Conservation (phyloP, 1,140 invertebrate genomes). For the Maconellicoccus hirsutus region DNA sequence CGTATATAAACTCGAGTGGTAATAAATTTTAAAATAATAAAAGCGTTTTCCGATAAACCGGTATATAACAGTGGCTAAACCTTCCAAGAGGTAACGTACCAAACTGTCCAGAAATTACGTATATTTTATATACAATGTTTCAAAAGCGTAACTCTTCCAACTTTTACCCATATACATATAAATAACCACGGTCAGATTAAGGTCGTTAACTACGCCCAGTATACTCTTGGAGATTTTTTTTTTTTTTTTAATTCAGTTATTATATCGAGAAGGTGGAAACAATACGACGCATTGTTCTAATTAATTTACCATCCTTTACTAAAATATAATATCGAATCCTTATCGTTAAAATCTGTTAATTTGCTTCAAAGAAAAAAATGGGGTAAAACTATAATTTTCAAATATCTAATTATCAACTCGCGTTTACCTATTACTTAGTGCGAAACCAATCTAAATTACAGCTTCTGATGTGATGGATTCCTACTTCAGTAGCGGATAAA, state of each 20-base stretch:
- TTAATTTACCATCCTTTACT: not conserved
- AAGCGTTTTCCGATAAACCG: not conserved
- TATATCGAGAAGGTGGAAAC: not conserved
- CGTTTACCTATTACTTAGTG: too few species aligned
- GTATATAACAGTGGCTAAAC: not conserved
- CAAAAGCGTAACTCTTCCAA: not conserved
- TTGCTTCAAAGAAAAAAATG: not conserved
- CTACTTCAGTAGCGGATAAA: too few species aligned
- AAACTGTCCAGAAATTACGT: not conserved
- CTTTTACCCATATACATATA: not conserved
- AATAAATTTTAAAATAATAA: constrained; percentile 4
- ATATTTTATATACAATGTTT: not conserved
- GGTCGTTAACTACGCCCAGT: not conserved
- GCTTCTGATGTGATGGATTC: too few species aligned
- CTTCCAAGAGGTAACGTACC: not conserved
- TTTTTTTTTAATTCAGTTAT: not conserved
- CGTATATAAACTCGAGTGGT: not conserved
- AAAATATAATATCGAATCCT: not conserved
- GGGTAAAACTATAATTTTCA: not conserved
- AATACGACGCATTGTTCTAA: not conserved
- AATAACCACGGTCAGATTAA: not conserved
- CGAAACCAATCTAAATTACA: too few species aligned
- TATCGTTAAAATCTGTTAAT: not conserved
- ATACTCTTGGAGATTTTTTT: not conserved
- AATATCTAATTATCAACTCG: too few species aligned